Evolutionary conservation across 2,113 vertebrate genomes (phyloP).

Genomic region (Scomber colias): DNA sequence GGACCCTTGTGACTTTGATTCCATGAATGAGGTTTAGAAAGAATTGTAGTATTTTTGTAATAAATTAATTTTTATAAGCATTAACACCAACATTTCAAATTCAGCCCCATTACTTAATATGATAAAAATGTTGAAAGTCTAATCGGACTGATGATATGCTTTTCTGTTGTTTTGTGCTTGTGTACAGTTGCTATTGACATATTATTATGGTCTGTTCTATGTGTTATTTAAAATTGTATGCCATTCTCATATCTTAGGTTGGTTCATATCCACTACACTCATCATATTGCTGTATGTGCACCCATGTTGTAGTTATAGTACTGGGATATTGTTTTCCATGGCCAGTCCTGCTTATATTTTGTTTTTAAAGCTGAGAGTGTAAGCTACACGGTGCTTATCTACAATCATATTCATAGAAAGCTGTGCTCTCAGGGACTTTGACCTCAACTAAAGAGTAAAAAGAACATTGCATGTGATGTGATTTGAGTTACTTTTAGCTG

Average conservation of each 20-base stretch:
- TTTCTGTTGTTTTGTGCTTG: slow-evolving; percentile 55
- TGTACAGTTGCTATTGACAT: slow-evolving; percentile 66
- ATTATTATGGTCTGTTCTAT: slow-evolving; percentile 62
- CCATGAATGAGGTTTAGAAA: neutral
- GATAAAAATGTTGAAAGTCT: neutral
- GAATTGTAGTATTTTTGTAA: neutral
- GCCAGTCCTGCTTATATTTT: slow-evolving; percentile 68
- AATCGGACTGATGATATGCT: slow-evolving; percentile 30
- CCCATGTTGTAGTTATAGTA: slow-evolving; percentile 48
- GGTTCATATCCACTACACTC: slow-evolving; percentile 63
- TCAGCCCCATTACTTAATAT: slow-evolving; percentile 3
- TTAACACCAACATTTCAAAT: slow-evolving; percentile 16
- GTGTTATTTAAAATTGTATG: slow-evolving; percentile 76
- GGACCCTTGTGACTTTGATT: slow-evolving; percentile 7
- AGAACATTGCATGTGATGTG: slow-evolving; percentile 58
- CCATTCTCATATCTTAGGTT: slow-evolving; percentile 53
- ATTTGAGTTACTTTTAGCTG: slow-evolving; percentile 63
- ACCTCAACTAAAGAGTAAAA: slow-evolving; percentile 65
- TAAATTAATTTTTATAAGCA: neutral
- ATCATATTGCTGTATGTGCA: slow-evolving; percentile 69
- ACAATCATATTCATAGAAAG: slow-evolving; percentile 61
- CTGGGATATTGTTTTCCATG: slow-evolving; percentile 56
- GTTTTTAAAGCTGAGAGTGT: slow-evolving; percentile 70
- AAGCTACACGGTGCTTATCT: slow-evolving; percentile 63
- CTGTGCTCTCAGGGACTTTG: slow-evolving; percentile 81